Base-by-base conservation (phyloP, 1,140 invertebrate species). In the Drosophila watanabei region DNA sequence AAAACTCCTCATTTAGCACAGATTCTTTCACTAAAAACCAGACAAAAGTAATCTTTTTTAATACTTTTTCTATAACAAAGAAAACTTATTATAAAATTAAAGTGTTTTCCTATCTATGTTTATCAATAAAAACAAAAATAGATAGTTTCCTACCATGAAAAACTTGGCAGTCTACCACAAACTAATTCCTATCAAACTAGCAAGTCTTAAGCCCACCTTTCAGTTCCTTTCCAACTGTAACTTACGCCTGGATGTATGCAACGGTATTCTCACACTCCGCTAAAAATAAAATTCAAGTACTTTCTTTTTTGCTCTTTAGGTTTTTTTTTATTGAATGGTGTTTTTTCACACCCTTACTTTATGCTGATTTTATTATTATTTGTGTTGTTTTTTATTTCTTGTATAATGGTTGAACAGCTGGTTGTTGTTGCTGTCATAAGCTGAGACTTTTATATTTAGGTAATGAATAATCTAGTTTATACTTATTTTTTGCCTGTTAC, bases 321-420 rank as follows among this genome's bases (percentile, higher is more conserved):
- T 89, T 68, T 65, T 83, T 69, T 70, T 69, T 88, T 88, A 87
- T 87, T 87, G 84, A 85, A 88, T 63, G 86, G 63, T 88, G 73
- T 81, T 89, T 48, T 64, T 75, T 82, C 59, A 81, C 57, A 66
- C 49, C 77, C 68, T 66, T 78, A 46, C n/a, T 51, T 45, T 28
- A 46, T 69, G 48, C 35, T 46, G 52, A 45, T 75, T 49, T 78
- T 60, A 24, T 54, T 73, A 56, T 60, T 35, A 24, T 45, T 60
- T 24, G 76, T 77, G 49, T 77, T 76, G 54, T 75, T 84, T 64
- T 82, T 66, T 60, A 80, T 76, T 86, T 79, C 45, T 83, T 88
- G 72, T 88, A 87, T 70, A 78, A 69, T 70, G 79, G 58, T 68
- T 71, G 60, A 72, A 79, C 86, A 71, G 68, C 59, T 37, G 60